These are phyloP conservation scores for Mus caroli DNA, from an alignment of 2,797 vertebrate genomes.

Conservation along the genomic window DNA sequence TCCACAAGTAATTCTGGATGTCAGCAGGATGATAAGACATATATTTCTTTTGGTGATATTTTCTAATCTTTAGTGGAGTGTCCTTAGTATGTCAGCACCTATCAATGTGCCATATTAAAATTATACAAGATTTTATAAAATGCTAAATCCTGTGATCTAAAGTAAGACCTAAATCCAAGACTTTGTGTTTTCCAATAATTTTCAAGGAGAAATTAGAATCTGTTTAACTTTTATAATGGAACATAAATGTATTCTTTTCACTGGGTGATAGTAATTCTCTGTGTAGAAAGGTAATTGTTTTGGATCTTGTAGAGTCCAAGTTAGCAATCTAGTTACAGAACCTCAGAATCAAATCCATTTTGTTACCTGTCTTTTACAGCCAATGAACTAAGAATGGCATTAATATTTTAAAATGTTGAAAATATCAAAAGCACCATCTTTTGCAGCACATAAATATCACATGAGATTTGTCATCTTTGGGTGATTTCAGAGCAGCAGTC, in stretches of 20 bases:
- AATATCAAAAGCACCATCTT: slow-evolving; percentile 1
- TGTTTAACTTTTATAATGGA: slow-evolving; percentile 32
- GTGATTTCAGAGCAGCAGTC: not conserved
- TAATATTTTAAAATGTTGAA: slow-evolving; percentile 29
- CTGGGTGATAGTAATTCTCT: slow-evolving; percentile 22
- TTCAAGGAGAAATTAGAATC: not conserved
- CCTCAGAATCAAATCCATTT: not conserved
- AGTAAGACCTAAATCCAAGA: not conserved
- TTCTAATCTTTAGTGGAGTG: slow-evolving; percentile 14
- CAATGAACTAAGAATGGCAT: not conserved
- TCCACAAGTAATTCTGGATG: not conserved
- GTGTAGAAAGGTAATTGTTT: not conserved
- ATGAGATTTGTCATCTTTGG: not conserved
- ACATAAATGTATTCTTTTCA: slow-evolving; percentile 19
- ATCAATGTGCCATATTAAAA: slow-evolving; percentile 19
- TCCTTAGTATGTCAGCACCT: slow-evolving; percentile 4
- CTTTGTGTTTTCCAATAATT: not conserved
- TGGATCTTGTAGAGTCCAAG: not conserved
- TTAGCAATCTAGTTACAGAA: not conserved
- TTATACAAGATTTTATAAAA: slow-evolving; percentile 6
- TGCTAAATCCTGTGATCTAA: slow-evolving; percentile 13
- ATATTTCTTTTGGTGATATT: slow-evolving; percentile 11
- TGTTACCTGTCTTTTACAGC: not conserved
- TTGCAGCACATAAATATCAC: not conserved
- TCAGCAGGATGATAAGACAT: not conserved